Evolutionary conservation across 2,113 vertebrate genomes (phyloP), one percentile per base, ranked within the genome.

Genomic region (Casuarius casuarius): DNA sequence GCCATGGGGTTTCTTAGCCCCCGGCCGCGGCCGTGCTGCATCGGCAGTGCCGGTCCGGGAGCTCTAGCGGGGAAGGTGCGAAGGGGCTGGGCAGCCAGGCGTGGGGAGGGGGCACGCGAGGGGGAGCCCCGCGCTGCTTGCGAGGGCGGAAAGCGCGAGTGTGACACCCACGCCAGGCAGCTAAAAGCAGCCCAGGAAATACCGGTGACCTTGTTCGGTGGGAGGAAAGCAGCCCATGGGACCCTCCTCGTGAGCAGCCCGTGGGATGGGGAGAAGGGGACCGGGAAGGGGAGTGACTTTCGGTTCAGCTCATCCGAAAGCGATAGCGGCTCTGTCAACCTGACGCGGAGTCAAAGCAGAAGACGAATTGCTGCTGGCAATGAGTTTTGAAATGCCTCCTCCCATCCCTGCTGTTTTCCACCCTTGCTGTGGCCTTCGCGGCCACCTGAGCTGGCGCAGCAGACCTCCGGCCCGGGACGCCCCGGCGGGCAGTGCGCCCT

Each of bases 101-200:
- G 38, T 8, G 2, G 0, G 0, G 38, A 33, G 35, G 68, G 28
- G 61, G 20, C 1, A 5, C 5, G 5, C 0, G 0, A 12, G 38
- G 3, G 38, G 49, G 83, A 91, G 89, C 67, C 12, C 46, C 46
- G 18, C 18, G 46, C 18, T 12, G 6, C 46, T 46, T 17, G 46
- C 15, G 0, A 0, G 2, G 33, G 5, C 18, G 68, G 67, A 48
- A 67, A 86, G 26, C 0, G 38, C 46, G 33, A 85, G 38, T 1
- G 0, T 2, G 6, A 14, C 5, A 0, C 65, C 52, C 49, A 5
- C 3, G 13, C 14, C 3, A 9, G 9, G 44, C 31, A 13, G 44
- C 44, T 48, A 21, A 29, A 33, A 46, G 31, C 29, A 46, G 21
- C 44, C 44, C 29, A 21, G 9, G 10, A 48, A 48, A 48, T 19